Percentiles rank a stretch among this genome's conserved stretches.
These are phyloP conservation scores for Oncopodura yosiiana DNA, from an alignment of 1,140 invertebrate species.

Conservation along the genomic window DNA sequence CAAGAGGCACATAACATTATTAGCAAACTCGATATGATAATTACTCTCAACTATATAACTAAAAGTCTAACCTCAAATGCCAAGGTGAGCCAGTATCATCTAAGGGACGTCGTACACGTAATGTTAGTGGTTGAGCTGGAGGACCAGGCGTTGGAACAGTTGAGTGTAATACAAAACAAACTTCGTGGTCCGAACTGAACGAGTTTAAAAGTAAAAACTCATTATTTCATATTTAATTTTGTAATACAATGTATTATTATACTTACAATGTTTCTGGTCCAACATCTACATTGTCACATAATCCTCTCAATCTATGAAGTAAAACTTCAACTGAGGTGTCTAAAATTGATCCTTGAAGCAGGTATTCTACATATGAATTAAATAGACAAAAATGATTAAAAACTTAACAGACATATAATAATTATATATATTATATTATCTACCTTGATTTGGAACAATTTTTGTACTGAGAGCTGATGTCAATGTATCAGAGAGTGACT, in stretches of 20 bases:
- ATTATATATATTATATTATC: no score
- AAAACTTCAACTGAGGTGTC: slow-evolving; percentile 87
- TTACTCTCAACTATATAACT: background rate
- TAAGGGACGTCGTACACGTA: slow-evolving; percentile 65
- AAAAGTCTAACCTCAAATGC: slow-evolving; percentile 45
- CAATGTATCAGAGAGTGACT: slow-evolving; percentile 53
- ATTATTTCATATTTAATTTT: slow-evolving; percentile 24
- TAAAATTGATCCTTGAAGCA: slow-evolving; percentile 81
- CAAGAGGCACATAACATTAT: background rate
- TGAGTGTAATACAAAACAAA: slow-evolving; percentile 19
- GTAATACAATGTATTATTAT: slow-evolving; percentile 60
- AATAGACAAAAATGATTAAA: no score
- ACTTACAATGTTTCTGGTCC: slow-evolving; percentile 80
- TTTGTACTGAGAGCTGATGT: slow-evolving; percentile 65
- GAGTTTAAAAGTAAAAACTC: background rate
- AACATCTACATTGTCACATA: slow-evolving; percentile 88
- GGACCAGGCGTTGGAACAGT: background rate
- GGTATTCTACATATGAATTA: no score
- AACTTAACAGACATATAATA: no score
- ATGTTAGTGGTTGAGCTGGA: slow-evolving; percentile 47
- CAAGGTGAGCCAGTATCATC: slow-evolving; percentile 69
- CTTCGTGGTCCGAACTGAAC: slow-evolving; percentile 30
- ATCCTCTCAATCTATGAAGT: slow-evolving; percentile 74
- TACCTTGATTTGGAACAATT: slow-evolving; percentile 77
- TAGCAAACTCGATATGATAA: background rate